Conservation (phyloP, 2,888 invertebrate species). For the Zaprionus lineosus region DNA sequence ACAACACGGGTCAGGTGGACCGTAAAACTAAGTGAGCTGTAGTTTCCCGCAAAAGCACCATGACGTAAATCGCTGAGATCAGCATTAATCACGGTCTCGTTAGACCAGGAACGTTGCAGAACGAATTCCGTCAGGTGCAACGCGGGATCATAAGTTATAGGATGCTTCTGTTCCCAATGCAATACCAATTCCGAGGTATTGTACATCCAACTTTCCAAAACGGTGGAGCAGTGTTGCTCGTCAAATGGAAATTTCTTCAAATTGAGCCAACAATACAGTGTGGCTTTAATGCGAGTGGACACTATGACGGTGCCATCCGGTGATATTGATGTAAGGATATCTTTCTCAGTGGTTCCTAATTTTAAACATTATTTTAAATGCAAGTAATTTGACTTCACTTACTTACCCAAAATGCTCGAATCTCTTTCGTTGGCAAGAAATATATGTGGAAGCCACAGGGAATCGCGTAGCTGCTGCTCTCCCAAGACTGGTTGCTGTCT, state of each 20-base stretch:
- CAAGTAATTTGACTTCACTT: not conserved
- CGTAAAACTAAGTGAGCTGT: conserved; percentile 90
- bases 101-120: conserved; percentile 88
- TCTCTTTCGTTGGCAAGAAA: conserved; percentile 90
- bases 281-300: conserved; percentile 90
- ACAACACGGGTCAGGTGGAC: conserved; percentile 91
- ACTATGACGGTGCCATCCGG: conserved; percentile 91
- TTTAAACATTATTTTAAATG: not conserved
- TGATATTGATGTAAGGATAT: conserved; percentile 90
- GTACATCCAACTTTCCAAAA: conserved; percentile 93
- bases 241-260: conserved; percentile 94
- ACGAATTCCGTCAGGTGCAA: conserved; percentile 92
- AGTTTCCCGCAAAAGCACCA: conserved; percentile 91
- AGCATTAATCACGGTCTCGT: conserved; percentile 88
- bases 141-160: conserved; percentile 89
- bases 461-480: conserved; percentile 87
- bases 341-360: conserved; percentile 88
- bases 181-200: conserved; percentile 89
- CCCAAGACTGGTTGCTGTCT: conserved; percentile 87
- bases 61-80: conserved; percentile 87
- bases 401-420: conserved; percentile 87
- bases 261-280: conserved; percentile 93
- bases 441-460: conserved; percentile 92
- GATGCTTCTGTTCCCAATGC: conserved; percentile 89
- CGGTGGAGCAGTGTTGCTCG: conserved; percentile 90